Conservation (phyloP, 2,113 vertebrate genomes). For the Erythrocebus patas region DNA sequence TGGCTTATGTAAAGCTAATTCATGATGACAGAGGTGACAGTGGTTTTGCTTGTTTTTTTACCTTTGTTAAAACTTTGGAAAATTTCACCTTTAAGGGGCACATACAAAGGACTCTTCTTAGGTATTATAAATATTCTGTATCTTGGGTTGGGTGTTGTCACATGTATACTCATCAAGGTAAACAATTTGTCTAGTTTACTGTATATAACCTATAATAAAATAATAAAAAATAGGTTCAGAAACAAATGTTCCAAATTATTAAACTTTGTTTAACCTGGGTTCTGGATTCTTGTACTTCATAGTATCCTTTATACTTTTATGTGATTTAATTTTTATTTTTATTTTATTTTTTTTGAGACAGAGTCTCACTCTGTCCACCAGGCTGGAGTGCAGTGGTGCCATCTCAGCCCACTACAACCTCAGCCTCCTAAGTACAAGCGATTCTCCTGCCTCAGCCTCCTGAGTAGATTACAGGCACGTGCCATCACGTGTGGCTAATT, state of each 20-base stretch:
- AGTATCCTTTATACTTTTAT: not conserved
- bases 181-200: not conserved
- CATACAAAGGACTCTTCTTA: not conserved
- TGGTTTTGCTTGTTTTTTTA: conserved; percentile 13
- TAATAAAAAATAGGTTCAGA: not conserved
- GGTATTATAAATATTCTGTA: not conserved
- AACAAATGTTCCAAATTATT: conserved; percentile 8
- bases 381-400: no score
- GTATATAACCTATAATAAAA: not conserved
- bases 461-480: no score
- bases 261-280: not conserved
- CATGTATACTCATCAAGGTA: not conserved
- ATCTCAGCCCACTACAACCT: no score
- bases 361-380: no score
- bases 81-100: not conserved
- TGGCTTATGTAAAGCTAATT: not conserved
- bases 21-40: not conserved
- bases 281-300: not conserved
- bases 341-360: not conserved
- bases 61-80: not conserved
- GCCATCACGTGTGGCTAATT: no score
- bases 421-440: no score
- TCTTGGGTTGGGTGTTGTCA: not conserved
- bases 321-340: not conserved
- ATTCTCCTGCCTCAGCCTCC: no score